These are phyloP conservation scores for Tragelaphus scriptus DNA, from an alignment of 2,113 vertebrate genomes.

Conservation along the genomic window DNA sequence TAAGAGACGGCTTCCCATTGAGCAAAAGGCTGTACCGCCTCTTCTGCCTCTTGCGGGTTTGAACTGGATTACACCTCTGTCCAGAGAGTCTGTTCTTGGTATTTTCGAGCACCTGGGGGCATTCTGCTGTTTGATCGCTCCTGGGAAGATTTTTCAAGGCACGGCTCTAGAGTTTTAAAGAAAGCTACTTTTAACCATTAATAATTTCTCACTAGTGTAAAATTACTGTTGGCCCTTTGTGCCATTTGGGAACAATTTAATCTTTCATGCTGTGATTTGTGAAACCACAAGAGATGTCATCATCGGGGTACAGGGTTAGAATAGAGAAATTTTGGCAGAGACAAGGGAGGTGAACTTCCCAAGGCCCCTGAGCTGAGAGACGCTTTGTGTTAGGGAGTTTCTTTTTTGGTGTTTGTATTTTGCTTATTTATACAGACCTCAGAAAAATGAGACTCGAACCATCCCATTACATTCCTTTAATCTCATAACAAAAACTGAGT, in stretches of 20 bases:
- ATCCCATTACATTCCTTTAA: background rate
- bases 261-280: slow-evolving; percentile 55
- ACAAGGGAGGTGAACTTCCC: slow-evolving; percentile 60
- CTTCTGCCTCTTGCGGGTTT: background rate
- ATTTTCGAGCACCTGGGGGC: background rate
- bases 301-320: slow-evolving; percentile 4
- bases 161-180: background rate
- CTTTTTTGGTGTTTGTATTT: slow-evolving; percentile 41
- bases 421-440: slow-evolving; percentile 39
- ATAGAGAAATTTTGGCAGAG: slow-evolving; percentile 50
- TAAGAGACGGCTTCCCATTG: background rate
- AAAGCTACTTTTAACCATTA: background rate
- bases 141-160: background rate
- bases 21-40: background rate
- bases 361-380: slow-evolving; percentile 51
- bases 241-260: slow-evolving; percentile 25
- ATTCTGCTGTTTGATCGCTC: background rate
- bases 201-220: slow-evolving; percentile 12
- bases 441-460: slow-evolving; percentile 37
- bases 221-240: slow-evolving; percentile 16
- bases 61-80: background rate
- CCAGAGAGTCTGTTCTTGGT: background rate
- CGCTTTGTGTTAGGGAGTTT: slow-evolving; percentile 43
- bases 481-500: slow-evolving; percentile 31
- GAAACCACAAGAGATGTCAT: slow-evolving; percentile 22